Evolutionary conservation across 2,113 vertebrate genomes (phyloP).

Genomic region (Microtus oregoni): DNA sequence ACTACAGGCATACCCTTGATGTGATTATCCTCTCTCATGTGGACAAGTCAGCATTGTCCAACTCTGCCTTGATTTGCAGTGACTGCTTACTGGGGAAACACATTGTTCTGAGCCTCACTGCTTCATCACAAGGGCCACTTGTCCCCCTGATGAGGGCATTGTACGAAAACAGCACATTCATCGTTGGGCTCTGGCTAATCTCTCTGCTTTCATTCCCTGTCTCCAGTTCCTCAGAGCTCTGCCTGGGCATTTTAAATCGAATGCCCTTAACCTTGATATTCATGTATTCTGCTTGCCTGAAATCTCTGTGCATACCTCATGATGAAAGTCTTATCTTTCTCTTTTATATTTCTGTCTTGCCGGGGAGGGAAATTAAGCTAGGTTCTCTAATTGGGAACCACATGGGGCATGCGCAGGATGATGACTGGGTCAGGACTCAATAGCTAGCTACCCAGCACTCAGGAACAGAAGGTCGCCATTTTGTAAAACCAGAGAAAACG

Average conservation of each 20-base stretch:
- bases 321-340: conserved; percentile 82
- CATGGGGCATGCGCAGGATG: conserved; percentile 70
- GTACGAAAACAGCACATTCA: conserved; percentile 66
- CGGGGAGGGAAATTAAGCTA: conserved; percentile 76
- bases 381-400: conserved; percentile 77
- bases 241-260: conserved; percentile 76
- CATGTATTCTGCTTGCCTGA: conserved; percentile 76
- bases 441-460: conserved; percentile 56
- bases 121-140: conserved; percentile 67
- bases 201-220: conserved; percentile 60
- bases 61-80: conserved; percentile 54
- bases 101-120: conserved; percentile 72
- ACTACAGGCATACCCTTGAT: conserved; percentile 20
- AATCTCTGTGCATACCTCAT: conserved; percentile 74
- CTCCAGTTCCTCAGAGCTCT: conserved; percentile 70
- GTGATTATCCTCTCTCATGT: conserved; percentile 60
- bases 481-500: conserved; percentile 76
- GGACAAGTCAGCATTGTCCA: conserved; percentile 24
- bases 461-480: conserved; percentile 81
- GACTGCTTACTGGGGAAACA: conserved; percentile 55
- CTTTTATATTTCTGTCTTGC: conserved; percentile 76
- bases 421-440: conserved; percentile 63
- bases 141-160: conserved; percentile 51
- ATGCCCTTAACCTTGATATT: conserved; percentile 82
- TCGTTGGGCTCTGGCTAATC: conserved; percentile 52